These are phyloP conservation scores for Eriocheir sinensis DNA, from an alignment of 1,140 invertebrate species.

Conservation along the genomic window DNA sequence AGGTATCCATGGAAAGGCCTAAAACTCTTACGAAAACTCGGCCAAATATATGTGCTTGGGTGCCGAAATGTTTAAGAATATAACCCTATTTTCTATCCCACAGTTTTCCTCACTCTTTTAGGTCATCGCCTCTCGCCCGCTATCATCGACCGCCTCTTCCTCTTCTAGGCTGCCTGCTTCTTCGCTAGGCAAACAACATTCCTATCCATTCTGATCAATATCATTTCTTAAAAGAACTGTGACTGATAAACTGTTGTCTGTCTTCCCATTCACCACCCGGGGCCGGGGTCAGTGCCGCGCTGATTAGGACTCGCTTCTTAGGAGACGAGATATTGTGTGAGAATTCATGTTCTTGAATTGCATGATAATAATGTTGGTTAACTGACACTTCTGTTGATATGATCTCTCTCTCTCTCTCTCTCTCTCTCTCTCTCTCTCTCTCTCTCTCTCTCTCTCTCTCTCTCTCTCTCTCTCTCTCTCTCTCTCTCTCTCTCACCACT, in stretches of 20 bases:
- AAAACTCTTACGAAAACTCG: too few relatives aligned
- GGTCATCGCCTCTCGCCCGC: too few relatives aligned
- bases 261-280: neutral
- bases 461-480: slow-evolving; percentile 4
- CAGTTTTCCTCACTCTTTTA: too few relatives aligned
- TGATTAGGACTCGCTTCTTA: neutral
- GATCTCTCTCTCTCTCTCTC: neutral
- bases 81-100: too few relatives aligned
- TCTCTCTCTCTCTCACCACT: slow-evolving; percentile 8
- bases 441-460: slow-evolving; percentile 2
- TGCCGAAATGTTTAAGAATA: too few relatives aligned
- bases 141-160: too few relatives aligned
- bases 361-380: neutral
- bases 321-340: neutral
- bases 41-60: too few relatives aligned
- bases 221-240: neutral
- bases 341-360: neutral
- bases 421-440: neutral
- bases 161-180: too few relatives aligned
- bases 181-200: too few relatives aligned
- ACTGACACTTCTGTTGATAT: slow-evolving; percentile 25
- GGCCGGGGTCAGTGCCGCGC: neutral
- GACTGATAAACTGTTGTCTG: slow-evolving; percentile 20
- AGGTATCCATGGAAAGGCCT: too few relatives aligned
- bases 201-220: too few relatives aligned